phyloP scores from a whole-genome alignment of 1,140 invertebrate species.

The Dufourea novaeangliae region DNA sequence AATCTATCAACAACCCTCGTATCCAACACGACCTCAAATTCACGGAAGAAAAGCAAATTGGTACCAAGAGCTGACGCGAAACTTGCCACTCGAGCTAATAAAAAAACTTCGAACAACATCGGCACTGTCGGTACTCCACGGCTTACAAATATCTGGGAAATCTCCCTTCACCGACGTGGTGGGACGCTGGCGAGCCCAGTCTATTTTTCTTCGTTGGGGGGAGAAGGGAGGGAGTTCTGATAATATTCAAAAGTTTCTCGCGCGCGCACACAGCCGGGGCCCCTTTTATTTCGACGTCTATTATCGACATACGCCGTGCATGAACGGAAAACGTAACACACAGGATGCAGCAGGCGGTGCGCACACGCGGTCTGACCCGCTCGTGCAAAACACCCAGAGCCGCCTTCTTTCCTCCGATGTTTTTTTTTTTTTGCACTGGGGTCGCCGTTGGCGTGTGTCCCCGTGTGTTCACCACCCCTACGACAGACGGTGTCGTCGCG shows the following conservation, averaged over 20 bases:
- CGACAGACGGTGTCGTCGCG: background rate
- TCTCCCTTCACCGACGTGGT: background rate
- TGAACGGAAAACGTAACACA: constrained; percentile 17
- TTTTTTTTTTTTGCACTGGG: too few relatives aligned
- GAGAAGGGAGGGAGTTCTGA: constrained; percentile 16
- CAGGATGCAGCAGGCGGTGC: constrained; percentile 44
- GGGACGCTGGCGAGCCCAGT: background rate
- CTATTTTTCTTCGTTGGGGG: constrained; percentile 8
- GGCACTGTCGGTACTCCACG: background rate
- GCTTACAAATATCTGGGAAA: constrained; percentile 11
- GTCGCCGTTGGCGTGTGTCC: constrained; percentile 27
- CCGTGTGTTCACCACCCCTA: constrained; percentile 25
- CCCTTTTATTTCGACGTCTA: constrained; percentile 43
- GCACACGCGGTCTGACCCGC: constrained; percentile 47
- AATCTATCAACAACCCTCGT: too few relatives aligned
- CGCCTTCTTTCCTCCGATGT: constrained; percentile 19
- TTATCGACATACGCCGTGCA: constrained; percentile 49
- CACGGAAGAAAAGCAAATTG: too few relatives aligned
- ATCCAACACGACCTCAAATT: too few relatives aligned
- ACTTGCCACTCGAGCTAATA: background rate
- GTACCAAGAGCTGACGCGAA: too few relatives aligned
- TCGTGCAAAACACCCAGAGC: constrained; percentile 41
- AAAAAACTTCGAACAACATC: background rate
- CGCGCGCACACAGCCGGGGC: background rate
- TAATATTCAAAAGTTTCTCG: constrained; percentile 36